phyloP scores from a whole-genome alignment of 2,888 invertebrate genomes.

The Dorcus hopei region DNA sequence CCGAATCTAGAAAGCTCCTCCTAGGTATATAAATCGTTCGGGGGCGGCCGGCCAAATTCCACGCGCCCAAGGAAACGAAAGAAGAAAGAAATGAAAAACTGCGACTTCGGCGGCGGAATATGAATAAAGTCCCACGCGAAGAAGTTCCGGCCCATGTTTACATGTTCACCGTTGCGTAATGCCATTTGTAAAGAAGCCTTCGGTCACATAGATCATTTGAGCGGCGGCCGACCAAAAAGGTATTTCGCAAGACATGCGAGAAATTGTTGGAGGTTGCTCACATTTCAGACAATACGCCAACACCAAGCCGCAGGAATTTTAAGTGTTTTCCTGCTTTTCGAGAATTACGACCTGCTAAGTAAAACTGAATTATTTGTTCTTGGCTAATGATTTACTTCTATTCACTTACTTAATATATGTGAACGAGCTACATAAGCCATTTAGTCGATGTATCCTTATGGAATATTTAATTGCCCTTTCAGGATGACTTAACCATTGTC shows the following conservation, averaged over 20 bases:
- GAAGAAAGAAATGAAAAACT: neutral
- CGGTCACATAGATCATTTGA: slow-evolving; percentile 5
- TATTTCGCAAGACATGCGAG: neutral
- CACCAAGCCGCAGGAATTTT: neutral
- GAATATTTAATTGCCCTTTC: no score
- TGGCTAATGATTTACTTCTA: no score
- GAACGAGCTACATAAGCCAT: no score
- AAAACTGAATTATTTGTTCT: neutral
- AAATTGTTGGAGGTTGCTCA: neutral
- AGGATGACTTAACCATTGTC: no score
- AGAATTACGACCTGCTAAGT: neutral
- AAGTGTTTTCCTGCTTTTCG: neutral
- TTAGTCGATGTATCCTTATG: no score
- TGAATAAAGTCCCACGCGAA: slow-evolving; percentile 3
- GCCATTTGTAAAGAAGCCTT: slow-evolving; percentile 3
- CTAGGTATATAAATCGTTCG: no score
- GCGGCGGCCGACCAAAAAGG: neutral
- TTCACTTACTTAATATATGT: no score
- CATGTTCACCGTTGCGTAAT: slow-evolving; percentile 7
- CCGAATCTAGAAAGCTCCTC: neutral
- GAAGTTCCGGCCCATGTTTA: slow-evolving; percentile 3
- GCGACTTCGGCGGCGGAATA: neutral
- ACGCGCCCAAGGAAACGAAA: no score
- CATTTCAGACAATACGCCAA: neutral
- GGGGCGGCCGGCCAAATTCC: no score